Base-by-base conservation (phyloP, 2,888 invertebrate species). In the Lithodes maja region DNA sequence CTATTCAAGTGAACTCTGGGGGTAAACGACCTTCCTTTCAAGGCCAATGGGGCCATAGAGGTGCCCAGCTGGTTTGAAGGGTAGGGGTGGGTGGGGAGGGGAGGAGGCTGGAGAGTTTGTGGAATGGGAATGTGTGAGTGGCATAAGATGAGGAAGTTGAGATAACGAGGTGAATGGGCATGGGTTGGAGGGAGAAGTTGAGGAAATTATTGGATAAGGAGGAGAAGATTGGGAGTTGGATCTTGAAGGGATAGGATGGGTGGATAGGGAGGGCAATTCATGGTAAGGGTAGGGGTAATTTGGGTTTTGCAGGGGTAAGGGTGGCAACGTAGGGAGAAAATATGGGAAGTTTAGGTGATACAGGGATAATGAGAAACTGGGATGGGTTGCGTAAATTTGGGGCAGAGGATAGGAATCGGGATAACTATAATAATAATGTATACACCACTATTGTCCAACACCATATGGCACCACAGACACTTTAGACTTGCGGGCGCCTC, bases 11-110 rank as follows among this genome's bases (percentile, higher is more conserved):
- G 61, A 12, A 5, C 61, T 61, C 61, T 61, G 61, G 61, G 33
- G 61, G 61, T 61, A 61, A 61, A 61, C 61, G 61, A 61, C 61
- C 61, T 61, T 61, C 61, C 78, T 52, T 52, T 50, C 78, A 50
- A 12, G 52, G 33, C 17, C 75, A 61, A 61, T 61, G 61, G 61
- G 61, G 61, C 61, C 61, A 61, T 61, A 61, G 7, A 61, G 61
- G 61, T n/a, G 5, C 12, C 61, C 33, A n/a, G 17, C 5, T 7
- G 55, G 54, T 2, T n/a, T 9, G 17, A 17, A 17, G 9, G 5
- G 7, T 2, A 54, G 54, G 3, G 55, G 54, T 9, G 55, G 17
- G 7, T n/a, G 12, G 9, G 75, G 75, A 77, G 75, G 17, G 49
- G 75, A 49, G 49, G 12, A 77, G 49, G 49, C 9, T 7, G 75